These are phyloP conservation scores for Microcebus ravelobensis DNA, from an alignment of 2,113 vertebrate genomes.

Conservation along the genomic window DNA sequence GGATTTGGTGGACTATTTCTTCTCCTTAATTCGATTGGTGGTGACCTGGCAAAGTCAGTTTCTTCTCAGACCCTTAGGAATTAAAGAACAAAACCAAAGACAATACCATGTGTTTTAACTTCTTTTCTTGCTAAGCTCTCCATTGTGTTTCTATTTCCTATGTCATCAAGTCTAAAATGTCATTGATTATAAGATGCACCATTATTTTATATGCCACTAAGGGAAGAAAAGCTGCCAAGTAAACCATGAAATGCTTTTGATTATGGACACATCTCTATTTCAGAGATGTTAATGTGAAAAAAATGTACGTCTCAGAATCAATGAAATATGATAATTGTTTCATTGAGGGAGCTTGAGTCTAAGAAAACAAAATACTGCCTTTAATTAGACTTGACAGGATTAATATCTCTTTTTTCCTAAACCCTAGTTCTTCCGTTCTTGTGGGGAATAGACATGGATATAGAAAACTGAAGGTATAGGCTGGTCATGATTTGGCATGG, in stretches of 20 bases:
- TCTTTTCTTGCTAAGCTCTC: slow-evolving; percentile 41
- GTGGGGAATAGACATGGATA: neutral
- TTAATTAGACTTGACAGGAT: slow-evolving; percentile 42
- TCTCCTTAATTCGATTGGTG: neutral
- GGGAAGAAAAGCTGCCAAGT: neutral
- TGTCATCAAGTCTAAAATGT: slow-evolving; percentile 19
- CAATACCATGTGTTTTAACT: neutral
- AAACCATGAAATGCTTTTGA: slow-evolving; percentile 43
- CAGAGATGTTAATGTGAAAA: slow-evolving; percentile 34
- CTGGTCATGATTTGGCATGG: slow-evolving; percentile 10
- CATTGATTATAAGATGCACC: neutral
- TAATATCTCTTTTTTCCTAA: slow-evolving; percentile 34
- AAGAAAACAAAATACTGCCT: slow-evolving; percentile 14
- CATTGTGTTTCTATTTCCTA: neutral
- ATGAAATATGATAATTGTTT: slow-evolving; percentile 6
- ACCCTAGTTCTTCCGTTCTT: neutral
- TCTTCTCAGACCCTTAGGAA: slow-evolving; percentile 6
- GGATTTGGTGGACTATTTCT: slow-evolving; percentile 39
- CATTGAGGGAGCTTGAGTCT: neutral
- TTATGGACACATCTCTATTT: slow-evolving; percentile 1
- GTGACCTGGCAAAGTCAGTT: neutral
- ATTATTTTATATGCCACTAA: slow-evolving; percentile 31
- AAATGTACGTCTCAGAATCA: slow-evolving; percentile 23
- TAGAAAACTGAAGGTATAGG: neutral
- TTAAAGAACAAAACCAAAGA: slow-evolving; percentile 42